A percentile compares a stretch with the other conserved stretches of the same genome.
Evolutionary conservation across 2,113 vertebrate species (phyloP).

Genomic region (Mesembrinibis cayennensis): DNA sequence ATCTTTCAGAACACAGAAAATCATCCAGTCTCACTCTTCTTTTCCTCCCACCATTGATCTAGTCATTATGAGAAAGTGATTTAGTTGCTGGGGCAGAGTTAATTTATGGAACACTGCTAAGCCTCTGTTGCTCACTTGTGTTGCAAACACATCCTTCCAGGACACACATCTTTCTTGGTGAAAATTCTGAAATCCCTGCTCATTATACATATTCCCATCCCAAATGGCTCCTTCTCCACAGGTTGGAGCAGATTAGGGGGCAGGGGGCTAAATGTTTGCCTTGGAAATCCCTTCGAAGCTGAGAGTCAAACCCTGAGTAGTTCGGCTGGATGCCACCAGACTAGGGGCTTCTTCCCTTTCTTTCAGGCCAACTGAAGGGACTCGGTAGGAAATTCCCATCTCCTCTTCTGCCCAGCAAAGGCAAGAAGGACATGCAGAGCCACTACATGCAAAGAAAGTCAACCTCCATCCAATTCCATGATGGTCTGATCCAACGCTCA

Average conservation of each 20-base stretch:
- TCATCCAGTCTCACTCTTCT: neutral
- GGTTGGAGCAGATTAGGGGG: rapidly evolving
- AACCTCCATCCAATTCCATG: neutral
- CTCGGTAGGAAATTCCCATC: neutral
- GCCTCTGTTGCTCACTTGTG: neutral
- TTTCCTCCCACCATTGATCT: neutral
- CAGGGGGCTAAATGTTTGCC: neutral
- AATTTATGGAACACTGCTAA: neutral
- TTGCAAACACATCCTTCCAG: neutral
- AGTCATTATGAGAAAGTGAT: neutral
- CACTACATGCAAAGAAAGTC: neutral
- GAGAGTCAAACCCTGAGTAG: neutral
- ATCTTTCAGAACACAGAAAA: neutral
- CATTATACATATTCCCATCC: rapidly evolving
- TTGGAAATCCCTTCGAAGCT: neutral
- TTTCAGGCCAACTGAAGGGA: neutral
- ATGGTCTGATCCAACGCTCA: neutral
- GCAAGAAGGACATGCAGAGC: neutral
- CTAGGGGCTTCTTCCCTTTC: rapidly evolving
- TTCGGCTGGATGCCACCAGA: neutral
- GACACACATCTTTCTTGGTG: neutral
- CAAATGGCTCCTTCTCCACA: neutral
- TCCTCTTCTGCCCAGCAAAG: neutral
- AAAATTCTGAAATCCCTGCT: neutral
- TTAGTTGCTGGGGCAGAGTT: neutral